Evolutionary conservation across 2,797 vertebrate genomes (phyloP), one percentile per base, ranked within the genome.

Genomic region (Anomalospiza imberbis): DNA sequence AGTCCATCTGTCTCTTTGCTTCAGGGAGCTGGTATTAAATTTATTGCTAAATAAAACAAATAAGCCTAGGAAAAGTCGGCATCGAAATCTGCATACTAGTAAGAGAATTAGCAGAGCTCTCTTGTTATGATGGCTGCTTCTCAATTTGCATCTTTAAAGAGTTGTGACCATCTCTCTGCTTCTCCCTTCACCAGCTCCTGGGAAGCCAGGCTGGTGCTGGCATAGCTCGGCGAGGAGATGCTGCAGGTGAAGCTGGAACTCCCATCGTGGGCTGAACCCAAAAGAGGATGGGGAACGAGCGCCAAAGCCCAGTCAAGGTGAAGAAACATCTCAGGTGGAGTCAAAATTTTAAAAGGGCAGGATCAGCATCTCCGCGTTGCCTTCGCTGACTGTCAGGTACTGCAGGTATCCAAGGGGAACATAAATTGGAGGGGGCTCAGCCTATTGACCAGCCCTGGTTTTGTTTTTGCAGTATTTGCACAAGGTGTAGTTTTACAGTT

Each of bases 141-240:
- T 97, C 98, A 97, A 98, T 98, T 98, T 98, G 97, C 97, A 98
- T 98, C 97, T 97, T 98, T 98, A 98, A 98, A 86, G 97, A 98
- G 97, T 97, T 98, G 98, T 97, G 97, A 98, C 97, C 97, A 95
- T 54, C 73, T 91, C 94, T 58, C 48, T 7, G 88, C 95, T 95
- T 90, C 70, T 90, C 62, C 77, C 95, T 87, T 11, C 60, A 3
- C 11, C 14, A 38, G 71, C 75, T 74, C 63, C 47, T 14, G 22
- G 1, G 38, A 6, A 54, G 47, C 91, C 36, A 7, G 67, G 84
- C 89, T 4, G 25, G 36, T 12, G 74, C 83, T 83, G 34, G 66
- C 71, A 3, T 0, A 5, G 28, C 91, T 75, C 2, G 18, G 32
- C 6, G 11, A 24, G 22, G 83, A 55, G 83, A 55, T 7, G 78